Base-by-base conservation (phyloP, 2,888 invertebrate species). In the Rapana venosa region DNA sequence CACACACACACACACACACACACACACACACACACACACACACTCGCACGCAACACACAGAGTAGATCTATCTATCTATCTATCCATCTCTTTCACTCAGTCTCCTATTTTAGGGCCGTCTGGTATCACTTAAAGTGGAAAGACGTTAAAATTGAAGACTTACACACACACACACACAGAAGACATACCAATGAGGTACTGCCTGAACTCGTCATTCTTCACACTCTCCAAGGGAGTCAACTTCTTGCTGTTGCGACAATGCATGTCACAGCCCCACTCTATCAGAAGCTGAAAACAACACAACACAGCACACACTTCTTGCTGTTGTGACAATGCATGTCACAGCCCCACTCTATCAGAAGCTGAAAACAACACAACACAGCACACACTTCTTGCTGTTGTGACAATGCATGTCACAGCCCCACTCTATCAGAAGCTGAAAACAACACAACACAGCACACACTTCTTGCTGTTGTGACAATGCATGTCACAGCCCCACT, bases 201-300 rank as follows among this genome's bases (percentile, higher is more conserved):
- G 92, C 87, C 94, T 93, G 90, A 96, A 95, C 66, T 96, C 96
- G 87, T 95, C 95, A 92, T 95, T 95, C 89, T 94, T 95, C 26
- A 95, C 93, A 17, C 94, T 93, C 89, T 96, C 95, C 89, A 96
- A 92, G 1, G 95, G 94, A 20, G 94, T 93, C 84, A 93, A 93
- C 6, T 93, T 93, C 90, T 94, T 93, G 66, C 93, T 93, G 90
- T 95, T 95, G 77, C 92, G 93, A 47, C 93, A 92, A 90, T 95
- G 94, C 1, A 96, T 94, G 92, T 96, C 95, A 93, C 96, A 96
- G 17, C 96, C 96, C 95, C 96, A 96, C 91, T 96, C 96, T 86
- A 96, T 95, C 74, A 96, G 92, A 88, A 95, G 92, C 96, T 96
- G 93, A 58, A 58, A 88, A 83, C 32, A 77, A 56, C 30, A 22